A percentile compares a stretch with the other conserved stretches of the same genome.
These are phyloP conservation scores for Elephas maximus DNA, from an alignment of 2,113 vertebrate species.

Conservation along the genomic window DNA sequence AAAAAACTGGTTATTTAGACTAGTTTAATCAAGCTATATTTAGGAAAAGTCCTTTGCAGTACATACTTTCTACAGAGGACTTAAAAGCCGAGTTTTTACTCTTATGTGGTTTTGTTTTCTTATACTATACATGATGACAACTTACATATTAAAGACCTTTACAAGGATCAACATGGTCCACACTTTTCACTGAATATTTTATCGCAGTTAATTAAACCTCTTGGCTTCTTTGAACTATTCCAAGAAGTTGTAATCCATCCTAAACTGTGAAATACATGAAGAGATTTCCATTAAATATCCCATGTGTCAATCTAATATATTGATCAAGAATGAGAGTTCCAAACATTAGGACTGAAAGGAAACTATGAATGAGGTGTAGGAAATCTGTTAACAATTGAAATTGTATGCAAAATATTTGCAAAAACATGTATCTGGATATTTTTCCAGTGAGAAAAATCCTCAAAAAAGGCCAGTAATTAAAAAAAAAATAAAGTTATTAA, in stretches of 20 bases:
- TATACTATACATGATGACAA: not conserved
- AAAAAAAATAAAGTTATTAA: not conserved
- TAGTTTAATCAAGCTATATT: constrained; percentile 55
- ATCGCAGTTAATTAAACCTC: not conserved
- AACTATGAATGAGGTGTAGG: not conserved
- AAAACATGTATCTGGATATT: not conserved
- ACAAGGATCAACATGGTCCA: not conserved
- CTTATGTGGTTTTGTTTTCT: not conserved
- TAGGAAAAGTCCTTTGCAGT: constrained; percentile 10
- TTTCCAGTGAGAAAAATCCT: not conserved
- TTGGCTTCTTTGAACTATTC: not conserved
- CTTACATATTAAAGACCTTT: not conserved
- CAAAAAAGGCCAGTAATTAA: not conserved
- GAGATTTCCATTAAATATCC: not conserved
- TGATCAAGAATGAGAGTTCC: not conserved
- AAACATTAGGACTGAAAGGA: not conserved
- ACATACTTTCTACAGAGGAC: not conserved
- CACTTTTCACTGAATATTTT: constrained; percentile 13
- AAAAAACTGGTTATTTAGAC: constrained; percentile 6
- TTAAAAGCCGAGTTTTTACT: not conserved
- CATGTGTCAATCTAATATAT: not conserved
- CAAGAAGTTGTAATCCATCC: constrained; percentile 25
- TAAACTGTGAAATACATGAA: not conserved
- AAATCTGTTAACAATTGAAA: not conserved
- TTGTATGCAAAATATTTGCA: not conserved